A percentile compares a stretch with the other conserved stretches of the same genome.
Conservation (phyloP, 1,140 invertebrate genomes). For the Tribolium castaneum region DNA sequence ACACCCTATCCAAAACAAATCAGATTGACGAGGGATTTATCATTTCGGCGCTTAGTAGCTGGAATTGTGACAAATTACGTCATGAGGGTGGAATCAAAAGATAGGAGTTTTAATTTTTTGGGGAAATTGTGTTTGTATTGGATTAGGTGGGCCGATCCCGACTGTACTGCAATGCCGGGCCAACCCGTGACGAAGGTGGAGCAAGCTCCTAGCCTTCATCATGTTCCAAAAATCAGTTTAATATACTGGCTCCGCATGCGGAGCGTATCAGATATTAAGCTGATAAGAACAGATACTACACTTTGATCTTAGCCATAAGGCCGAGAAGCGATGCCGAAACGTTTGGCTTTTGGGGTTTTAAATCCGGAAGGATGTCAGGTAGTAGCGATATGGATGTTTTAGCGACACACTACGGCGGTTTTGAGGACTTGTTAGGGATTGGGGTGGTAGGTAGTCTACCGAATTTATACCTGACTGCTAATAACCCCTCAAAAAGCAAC, state of each 20-base stretch:
- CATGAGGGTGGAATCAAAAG: not conserved
- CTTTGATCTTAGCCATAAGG: too few species aligned
- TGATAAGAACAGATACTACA: too few species aligned
- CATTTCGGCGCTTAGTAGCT: not conserved
- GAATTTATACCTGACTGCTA: too few species aligned
- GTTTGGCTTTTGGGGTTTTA: too few species aligned
- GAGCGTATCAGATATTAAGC: too few species aligned
- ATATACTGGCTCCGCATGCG: too few species aligned
- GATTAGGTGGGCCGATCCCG: constrained; percentile 63
- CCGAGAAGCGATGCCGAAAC: too few species aligned
- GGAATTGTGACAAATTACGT: constrained; percentile 22
- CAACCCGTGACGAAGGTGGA: constrained; percentile 63
- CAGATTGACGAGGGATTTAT: constrained; percentile 28
- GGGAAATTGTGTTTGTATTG: not conserved
- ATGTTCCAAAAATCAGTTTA: not conserved
- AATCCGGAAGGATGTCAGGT: not conserved
- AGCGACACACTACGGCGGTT: not conserved
- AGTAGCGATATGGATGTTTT: not conserved
- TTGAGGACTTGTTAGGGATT: too few species aligned
- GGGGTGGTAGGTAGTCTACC: too few species aligned
- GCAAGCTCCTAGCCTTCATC: constrained; percentile 59
- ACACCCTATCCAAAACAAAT: constrained; percentile 38
- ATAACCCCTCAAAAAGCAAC: too few species aligned
- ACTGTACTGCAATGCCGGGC: constrained; percentile 66
- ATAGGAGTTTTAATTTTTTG: not conserved